Evolutionary conservation across 1,140 invertebrate genomes (phyloP), one percentile per base, ranked within the genome.

Genomic region (Diabrotica undecimpunctata): DNA sequence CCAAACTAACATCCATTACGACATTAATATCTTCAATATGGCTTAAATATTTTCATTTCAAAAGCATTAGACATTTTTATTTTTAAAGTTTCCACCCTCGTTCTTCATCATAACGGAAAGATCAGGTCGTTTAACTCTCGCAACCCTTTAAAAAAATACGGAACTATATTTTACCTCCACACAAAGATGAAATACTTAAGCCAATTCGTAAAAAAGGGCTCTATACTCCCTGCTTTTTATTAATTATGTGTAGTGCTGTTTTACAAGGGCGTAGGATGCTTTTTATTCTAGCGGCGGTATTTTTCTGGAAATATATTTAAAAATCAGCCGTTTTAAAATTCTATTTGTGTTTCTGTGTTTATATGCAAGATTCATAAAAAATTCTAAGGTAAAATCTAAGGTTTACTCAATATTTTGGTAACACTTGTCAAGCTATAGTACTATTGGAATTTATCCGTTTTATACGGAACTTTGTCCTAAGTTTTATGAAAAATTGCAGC

Each of bases 131-230:
- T 39, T 51, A 62, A 62, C 60, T 54, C 51, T 36, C 53, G 9
- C 51, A 62, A 62, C 60, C 60, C 50, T 62, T 62, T 62, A 53
- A 62, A 62, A 60, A 62, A 62, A 62, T 62, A 62, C 60, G 60
- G 60, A 62, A 54, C 60, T 62, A 62, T 62, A 62, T 54, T 62
- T 62, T 54, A 62, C 46, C 50, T 35, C 10, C 50, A 38, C 13
- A 62, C 13, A 25, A 53, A 13, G 60, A 60, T 60, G 58, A 13
- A 36, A 13, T 60, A 60, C 25, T 36, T 11, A 54, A 60, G 8
- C 11, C 52, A 54, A 46, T 3, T 46, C 5, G 13, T 8, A n/a
- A 62, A 62, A 62, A 62, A 53, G 8, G n/a, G 25, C 25, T 46
- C 8, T 46, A n/a, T 8, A 46, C n/a, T 46, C 60, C 60, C 60